A percentile compares a stretch with the other conserved stretches of the same genome.
Evolutionary conservation across 2,113 vertebrate genomes (phyloP).

Genomic region (Zingel zingel): DNA sequence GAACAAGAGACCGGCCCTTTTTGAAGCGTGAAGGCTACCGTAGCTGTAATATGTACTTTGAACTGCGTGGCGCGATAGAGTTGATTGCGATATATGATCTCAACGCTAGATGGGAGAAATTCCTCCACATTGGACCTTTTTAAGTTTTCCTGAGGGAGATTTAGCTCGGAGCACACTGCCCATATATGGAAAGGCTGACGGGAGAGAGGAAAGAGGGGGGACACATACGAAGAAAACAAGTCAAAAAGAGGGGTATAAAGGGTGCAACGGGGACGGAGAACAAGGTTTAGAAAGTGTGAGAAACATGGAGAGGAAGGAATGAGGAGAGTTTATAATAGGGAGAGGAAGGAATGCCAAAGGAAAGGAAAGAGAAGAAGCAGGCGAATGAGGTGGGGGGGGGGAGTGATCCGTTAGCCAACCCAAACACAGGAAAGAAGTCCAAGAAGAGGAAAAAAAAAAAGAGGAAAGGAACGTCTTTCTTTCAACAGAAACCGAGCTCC

Average conservation of each 20-base stretch:
- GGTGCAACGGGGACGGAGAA: constrained; percentile 1
- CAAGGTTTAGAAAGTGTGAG: neutral
- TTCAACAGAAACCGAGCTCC: constrained; percentile 10
- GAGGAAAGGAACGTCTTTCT: constrained; percentile 15
- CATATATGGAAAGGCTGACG: constrained; percentile 67
- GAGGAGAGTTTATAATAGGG: constrained; percentile 20
- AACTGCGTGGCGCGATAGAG: no score
- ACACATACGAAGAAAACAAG: neutral
- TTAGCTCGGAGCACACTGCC: constrained; percentile 47
- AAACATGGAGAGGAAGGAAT: constrained; percentile 12
- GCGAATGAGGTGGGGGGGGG: constrained; percentile 2
- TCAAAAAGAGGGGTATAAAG: neutral
- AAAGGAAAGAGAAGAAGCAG: constrained; percentile 39
- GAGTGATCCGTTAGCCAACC: constrained; percentile 37
- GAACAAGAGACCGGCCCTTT: no score
- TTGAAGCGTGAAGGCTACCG: no score
- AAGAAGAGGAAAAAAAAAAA: neutral
- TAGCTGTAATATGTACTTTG: no score
- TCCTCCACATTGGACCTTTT: no score
- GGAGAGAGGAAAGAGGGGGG: neutral
- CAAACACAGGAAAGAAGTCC: constrained; percentile 59
- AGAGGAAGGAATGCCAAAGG: constrained; percentile 26
- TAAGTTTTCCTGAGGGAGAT: constrained; percentile 24
- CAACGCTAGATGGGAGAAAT: no score
- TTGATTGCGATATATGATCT: no score